Percentiles rank a stretch among this genome's conserved stretches.
These are phyloP conservation scores for Rhagologus leucostigma DNA, from an alignment of 2,113 vertebrate genomes.

Conservation along the genomic window DNA sequence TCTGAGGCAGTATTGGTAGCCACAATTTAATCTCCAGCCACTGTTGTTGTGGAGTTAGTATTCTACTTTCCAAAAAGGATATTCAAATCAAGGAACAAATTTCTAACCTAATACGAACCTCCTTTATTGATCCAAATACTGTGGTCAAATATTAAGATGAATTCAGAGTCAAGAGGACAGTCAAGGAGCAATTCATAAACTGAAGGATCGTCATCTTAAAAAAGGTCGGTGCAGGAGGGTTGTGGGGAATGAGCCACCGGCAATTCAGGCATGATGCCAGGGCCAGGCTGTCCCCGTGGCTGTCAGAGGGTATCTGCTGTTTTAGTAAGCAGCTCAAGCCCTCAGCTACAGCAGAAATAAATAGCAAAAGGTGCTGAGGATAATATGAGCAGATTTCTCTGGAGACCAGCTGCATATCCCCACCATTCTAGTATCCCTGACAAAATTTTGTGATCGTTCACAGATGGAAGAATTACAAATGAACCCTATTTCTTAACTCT, in stretches of 20 bases:
- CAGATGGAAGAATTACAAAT: neutral
- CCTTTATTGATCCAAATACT: neutral
- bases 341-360: neutral
- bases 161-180: neutral
- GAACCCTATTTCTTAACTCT: neutral
- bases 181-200: neutral
- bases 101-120: neutral
- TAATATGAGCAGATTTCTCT: neutral
- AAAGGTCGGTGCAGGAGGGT: neutral
- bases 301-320: neutral
- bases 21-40: neutral
- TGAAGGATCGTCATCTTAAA: neutral
- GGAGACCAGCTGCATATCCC: neutral
- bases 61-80: neutral
- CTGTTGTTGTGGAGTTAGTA: neutral
- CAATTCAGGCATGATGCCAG: neutral
- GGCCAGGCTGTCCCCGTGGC: neutral
- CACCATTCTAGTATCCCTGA: neutral
- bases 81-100: neutral
- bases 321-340: neutral
- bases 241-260: neutral
- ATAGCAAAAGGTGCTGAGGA: neutral
- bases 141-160: neutral
- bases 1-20: neutral
- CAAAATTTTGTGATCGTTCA: neutral